Evolutionary conservation across 2,797 vertebrate species (phyloP).

Genomic region (Hozukius guyotensis): DNA sequence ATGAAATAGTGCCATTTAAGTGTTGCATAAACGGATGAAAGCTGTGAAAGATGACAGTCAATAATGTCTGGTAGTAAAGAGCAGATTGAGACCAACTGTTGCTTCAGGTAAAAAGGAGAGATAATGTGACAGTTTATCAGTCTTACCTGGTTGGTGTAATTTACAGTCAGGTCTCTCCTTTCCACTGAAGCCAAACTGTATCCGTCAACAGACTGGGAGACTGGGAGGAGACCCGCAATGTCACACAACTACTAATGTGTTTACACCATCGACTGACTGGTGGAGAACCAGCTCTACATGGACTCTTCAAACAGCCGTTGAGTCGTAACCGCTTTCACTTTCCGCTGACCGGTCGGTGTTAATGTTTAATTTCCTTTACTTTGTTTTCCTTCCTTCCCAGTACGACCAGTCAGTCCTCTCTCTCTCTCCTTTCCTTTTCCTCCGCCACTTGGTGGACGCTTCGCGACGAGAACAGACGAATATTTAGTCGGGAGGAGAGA

Average conservation of each 20-base stretch:
- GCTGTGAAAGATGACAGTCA: constrained; percentile 21
- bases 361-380: constrained; percentile 34
- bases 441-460: constrained; percentile 52
- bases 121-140: neutral
- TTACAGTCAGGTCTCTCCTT: constrained; percentile 56
- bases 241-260: constrained; percentile 53
- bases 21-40: constrained; percentile 28
- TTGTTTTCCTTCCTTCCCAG: constrained; percentile 27
- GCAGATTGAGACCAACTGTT: constrained; percentile 56
- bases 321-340: constrained; percentile 31
- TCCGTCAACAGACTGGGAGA: constrained; percentile 78
- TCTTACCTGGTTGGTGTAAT: constrained; percentile 72
- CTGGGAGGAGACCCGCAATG: constrained; percentile 74
- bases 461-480: constrained; percentile 71
- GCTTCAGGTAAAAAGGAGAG: constrained; percentile 18
- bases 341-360: neutral
- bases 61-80: neutral
- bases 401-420: constrained; percentile 10
- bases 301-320: constrained; percentile 27
- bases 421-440: constrained; percentile 41
- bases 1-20: neutral
- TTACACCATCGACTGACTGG: constrained; percentile 32
- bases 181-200: constrained; percentile 51
- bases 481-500: constrained; percentile 50
- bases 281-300: constrained; percentile 6